These are phyloP conservation scores for Polyommatus icarus DNA, from an alignment of 2,888 invertebrate species.

Conservation along the genomic window DNA sequence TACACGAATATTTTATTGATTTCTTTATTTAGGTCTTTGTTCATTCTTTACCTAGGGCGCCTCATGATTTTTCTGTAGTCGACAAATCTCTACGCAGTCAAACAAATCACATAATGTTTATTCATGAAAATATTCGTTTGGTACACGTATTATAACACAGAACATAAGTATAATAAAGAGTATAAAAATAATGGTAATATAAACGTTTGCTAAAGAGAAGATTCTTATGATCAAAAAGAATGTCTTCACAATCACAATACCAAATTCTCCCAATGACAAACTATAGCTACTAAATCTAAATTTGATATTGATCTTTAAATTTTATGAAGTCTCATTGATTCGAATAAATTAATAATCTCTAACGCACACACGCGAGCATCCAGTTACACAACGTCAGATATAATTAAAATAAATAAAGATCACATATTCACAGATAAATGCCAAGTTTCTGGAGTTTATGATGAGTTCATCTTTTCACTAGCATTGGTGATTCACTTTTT, in stretches of 20 bases:
- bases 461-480: not conserved
- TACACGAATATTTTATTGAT: not conserved
- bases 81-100: not conserved
- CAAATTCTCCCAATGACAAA: constrained; percentile 1
- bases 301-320: constrained; percentile 29
- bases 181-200: constrained; percentile 31
- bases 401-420: constrained; percentile 25
- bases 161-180: constrained; percentile 24
- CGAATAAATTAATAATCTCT: constrained; percentile 31
- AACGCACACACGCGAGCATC: constrained; percentile 24
- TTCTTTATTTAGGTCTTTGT: constrained; percentile 24
- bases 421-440: constrained; percentile 16
- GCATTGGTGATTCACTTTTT: no score
- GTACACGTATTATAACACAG: constrained; percentile 1
- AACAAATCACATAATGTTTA: constrained; percentile 10
- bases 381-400: constrained; percentile 24
- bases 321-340: constrained; percentile 17
- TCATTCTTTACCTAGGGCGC: constrained; percentile 22
- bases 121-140: not conserved
- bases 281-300: constrained; percentile 22
- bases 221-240: constrained; percentile 27
- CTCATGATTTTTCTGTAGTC: not conserved
- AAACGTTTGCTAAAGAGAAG: constrained; percentile 10
- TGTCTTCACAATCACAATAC: constrained; percentile 30
- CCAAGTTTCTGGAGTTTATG: not conserved